Conservation (phyloP, 2,888 invertebrate genomes). For the Helobdella robusta region DNA sequence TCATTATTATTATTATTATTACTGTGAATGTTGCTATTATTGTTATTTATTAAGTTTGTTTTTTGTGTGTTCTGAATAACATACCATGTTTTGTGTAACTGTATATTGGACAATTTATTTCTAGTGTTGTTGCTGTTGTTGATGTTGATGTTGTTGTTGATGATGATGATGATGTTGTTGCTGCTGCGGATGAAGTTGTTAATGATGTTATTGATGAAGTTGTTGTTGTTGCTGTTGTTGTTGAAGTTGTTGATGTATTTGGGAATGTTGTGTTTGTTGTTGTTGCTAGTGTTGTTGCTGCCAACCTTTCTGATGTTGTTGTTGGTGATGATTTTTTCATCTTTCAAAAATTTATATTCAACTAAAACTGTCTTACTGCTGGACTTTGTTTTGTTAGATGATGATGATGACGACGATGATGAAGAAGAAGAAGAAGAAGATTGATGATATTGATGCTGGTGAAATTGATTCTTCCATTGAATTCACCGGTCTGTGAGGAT, state of each 20-base stretch:
- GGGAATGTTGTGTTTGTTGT: slow-evolving; percentile 16
- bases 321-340: too few relatives aligned
- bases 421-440: too few relatives aligned
- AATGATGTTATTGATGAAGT: not conserved
- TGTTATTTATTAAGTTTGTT: too few relatives aligned
- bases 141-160: not conserved
- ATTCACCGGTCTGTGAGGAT: too few relatives aligned
- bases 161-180: not conserved
- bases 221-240: not conserved
- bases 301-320: not conserved
- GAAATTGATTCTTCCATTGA: too few relatives aligned
- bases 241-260: slow-evolving; percentile 10
- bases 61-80: too few relatives aligned
- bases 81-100: too few relatives aligned
- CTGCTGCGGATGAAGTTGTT: not conserved
- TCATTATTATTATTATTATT: not conserved
- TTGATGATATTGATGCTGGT: too few relatives aligned
- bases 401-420: too few relatives aligned
- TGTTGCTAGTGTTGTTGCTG: not conserved
- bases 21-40: not conserved
- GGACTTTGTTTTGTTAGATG: too few relatives aligned
- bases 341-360: too few relatives aligned
- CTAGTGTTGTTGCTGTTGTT: not conserved
- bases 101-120: not conserved
- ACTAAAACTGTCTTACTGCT: too few relatives aligned